These are phyloP conservation scores for Sebastes oblongus DNA, from an alignment of 2,797 vertebrate species.

Conservation along the genomic window DNA sequence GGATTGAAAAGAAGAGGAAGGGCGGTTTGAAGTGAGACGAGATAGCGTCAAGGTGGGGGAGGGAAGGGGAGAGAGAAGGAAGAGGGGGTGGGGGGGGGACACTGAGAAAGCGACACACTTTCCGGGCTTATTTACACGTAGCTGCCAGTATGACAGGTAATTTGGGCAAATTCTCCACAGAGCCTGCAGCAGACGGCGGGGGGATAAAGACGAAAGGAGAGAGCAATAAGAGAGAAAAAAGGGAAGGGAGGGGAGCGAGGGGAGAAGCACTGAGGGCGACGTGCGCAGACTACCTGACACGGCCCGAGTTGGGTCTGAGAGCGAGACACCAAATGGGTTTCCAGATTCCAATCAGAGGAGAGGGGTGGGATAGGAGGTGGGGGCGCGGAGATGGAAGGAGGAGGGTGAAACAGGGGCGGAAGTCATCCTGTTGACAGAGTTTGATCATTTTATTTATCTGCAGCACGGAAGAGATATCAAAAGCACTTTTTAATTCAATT, in stretches of 20 bases:
- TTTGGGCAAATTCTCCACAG: slow-evolving; percentile 86
- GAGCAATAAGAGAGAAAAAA: slow-evolving; percentile 62
- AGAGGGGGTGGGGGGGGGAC: not conserved
- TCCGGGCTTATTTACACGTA: slow-evolving; percentile 84
- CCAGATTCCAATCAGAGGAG: slow-evolving; percentile 81
- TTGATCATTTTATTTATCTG: slow-evolving; percentile 83
- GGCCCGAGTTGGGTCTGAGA: slow-evolving; percentile 63
- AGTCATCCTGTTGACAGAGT: slow-evolving; percentile 76
- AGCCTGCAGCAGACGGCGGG: slow-evolving; percentile 77
- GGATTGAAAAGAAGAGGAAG: slow-evolving; percentile 60
- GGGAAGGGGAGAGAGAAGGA: not conserved
- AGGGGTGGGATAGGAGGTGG: slow-evolving; percentile 37
- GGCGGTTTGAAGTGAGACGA: slow-evolving; percentile 61
- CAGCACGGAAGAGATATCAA: slow-evolving; percentile 73
- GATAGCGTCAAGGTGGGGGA: slow-evolving; percentile 32
- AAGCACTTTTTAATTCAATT: slow-evolving; percentile 81
- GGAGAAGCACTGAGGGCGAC: slow-evolving; percentile 49
- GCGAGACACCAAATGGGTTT: slow-evolving; percentile 78
- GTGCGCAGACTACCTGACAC: slow-evolving; percentile 78
- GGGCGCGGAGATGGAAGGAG: slow-evolving; percentile 38
- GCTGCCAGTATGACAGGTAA: slow-evolving; percentile 87
- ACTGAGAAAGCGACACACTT: slow-evolving; percentile 74
- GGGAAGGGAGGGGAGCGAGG: slow-evolving; percentile 1
- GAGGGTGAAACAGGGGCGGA: slow-evolving; percentile 37
- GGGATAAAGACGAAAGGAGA: slow-evolving; percentile 78